phyloP scores from a whole-genome alignment of 2,888 invertebrate species.

The Hydriomena furcata region DNA sequence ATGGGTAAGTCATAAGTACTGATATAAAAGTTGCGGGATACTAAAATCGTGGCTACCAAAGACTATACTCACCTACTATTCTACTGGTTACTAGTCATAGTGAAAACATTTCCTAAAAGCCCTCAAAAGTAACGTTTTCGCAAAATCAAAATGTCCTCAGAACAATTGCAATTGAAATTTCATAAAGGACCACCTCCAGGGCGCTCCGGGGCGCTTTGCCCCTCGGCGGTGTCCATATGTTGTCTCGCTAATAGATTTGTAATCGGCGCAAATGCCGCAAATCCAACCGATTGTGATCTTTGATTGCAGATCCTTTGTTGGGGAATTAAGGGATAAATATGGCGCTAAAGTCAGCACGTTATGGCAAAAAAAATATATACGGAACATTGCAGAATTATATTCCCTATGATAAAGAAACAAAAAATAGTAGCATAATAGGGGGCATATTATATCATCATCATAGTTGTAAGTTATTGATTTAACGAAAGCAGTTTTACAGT shows the following conservation, averaged over 20 bases:
- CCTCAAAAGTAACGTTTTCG: slow-evolving; percentile 5
- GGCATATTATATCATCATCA: too few relatives aligned
- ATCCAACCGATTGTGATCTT: slow-evolving; percentile 58
- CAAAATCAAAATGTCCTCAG: slow-evolving; percentile 8
- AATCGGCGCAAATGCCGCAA: slow-evolving; percentile 72
- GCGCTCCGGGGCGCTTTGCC: slow-evolving; percentile 52
- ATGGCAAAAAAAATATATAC: neutral
- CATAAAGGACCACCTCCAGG: slow-evolving; percentile 52
- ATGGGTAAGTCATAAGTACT: too few relatives aligned
- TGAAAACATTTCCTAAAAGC: too few relatives aligned
- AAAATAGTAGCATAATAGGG: too few relatives aligned
- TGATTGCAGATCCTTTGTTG: slow-evolving; percentile 45
- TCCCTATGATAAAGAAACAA: too few relatives aligned
- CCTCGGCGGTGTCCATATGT: slow-evolving; percentile 66
- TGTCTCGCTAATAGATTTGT: slow-evolving; percentile 71
- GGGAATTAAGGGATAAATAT: slow-evolving; percentile 24
- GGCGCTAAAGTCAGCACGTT: slow-evolving; percentile 20
- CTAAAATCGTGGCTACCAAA: too few relatives aligned
- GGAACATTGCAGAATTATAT: too few relatives aligned
- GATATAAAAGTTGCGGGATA: too few relatives aligned
- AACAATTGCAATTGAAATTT: slow-evolving; percentile 22
- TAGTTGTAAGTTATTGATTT: too few relatives aligned
- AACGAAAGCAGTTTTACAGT: too few relatives aligned
- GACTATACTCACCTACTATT: too few relatives aligned
- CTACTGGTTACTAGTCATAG: too few relatives aligned